Evolutionary conservation across 2,888 invertebrate species (phyloP).

Genomic region (Cosmorhoe ocellata): DNA sequence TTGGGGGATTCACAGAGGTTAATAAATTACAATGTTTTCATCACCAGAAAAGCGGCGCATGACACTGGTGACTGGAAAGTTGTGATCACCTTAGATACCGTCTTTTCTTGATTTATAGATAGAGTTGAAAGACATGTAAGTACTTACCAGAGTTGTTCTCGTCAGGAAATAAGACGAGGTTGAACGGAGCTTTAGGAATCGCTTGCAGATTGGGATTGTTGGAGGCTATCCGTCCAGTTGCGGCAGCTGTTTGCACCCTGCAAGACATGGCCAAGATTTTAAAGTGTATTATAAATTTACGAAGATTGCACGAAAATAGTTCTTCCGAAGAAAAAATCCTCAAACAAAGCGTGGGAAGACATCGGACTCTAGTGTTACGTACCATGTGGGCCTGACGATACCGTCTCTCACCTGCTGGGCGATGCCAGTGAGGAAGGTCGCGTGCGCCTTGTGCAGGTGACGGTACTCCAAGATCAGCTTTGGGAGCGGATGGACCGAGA

Average conservation of each 20-base stretch:
- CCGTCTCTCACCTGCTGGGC: conserved; percentile 61
- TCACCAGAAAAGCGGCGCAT: no score
- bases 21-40: no score
- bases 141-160: conserved; percentile 34
- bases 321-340: no score
- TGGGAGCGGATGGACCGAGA: conserved; percentile 65
- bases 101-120: no score
- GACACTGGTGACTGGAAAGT: no score
- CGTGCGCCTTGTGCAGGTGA: conserved; percentile 71
- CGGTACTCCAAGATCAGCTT: conserved; percentile 71
- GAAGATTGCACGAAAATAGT: no score
- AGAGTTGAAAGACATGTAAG: no score
- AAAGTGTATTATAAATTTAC: no score
- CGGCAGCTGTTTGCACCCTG: conserved; percentile 75
- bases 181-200: conserved; percentile 70
- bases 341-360: no score
- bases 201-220: conserved; percentile 77
- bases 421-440: conserved; percentile 71
- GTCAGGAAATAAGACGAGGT: conserved; percentile 47
- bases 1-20: neutral
- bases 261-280: neutral
- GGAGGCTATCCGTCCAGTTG: conserved; percentile 74
- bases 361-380: conserved; percentile 15
- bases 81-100: no score
- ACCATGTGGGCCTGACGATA: conserved; percentile 69